Evolutionary conservation across 2,888 invertebrate genomes (phyloP), one percentile per base, ranked within the genome.

Genomic region (Phyto melanocephala): DNA sequence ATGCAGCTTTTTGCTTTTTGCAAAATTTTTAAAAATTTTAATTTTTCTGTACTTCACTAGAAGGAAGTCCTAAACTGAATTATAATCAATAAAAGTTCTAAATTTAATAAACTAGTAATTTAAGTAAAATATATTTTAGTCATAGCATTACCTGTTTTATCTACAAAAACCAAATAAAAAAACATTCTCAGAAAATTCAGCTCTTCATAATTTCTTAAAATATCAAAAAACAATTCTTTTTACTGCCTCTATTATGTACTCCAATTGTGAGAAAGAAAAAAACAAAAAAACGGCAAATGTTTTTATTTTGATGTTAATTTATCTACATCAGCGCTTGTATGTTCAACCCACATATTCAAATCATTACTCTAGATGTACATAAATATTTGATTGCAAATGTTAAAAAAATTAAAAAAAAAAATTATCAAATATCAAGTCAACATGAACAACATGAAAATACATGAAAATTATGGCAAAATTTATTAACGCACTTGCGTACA

Each of bases 281-380:
- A 5, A 15, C 63, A 35, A 8, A 33, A 33, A n/a, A 11, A 11
- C 15, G 40, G 2, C 60, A 71, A 54, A 65, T 81, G 56, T 74
- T 50, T 52, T 28, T n/a, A 70, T 24, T 45, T 71, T 67, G 74
- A 47, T 82, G 75, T 76, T 75, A 82, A 79, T 79, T 82, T 82
- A 82, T 76, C 75, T 22, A 79, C 71, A 79, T 82, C 75, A 82
- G 75, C 78, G 71, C 79, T 76, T 79, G 78, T 75, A 71, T 71
- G 82, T 76, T 71, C 82, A 79, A 67, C 82, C 82, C 82, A 82
- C 82, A 62, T 79, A 82, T 54, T 54, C 54, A 60, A 67, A 68
- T 74, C 54, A 74, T 35, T 78, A 78, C 45, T 65, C 15, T 42
- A 40, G 54, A 70, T 47, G 24, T 45, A 56, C 56, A 50, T 54